Evolutionary conservation across 2,113 vertebrate species (phyloP).

Genomic region (Chloebia gouldiae): DNA sequence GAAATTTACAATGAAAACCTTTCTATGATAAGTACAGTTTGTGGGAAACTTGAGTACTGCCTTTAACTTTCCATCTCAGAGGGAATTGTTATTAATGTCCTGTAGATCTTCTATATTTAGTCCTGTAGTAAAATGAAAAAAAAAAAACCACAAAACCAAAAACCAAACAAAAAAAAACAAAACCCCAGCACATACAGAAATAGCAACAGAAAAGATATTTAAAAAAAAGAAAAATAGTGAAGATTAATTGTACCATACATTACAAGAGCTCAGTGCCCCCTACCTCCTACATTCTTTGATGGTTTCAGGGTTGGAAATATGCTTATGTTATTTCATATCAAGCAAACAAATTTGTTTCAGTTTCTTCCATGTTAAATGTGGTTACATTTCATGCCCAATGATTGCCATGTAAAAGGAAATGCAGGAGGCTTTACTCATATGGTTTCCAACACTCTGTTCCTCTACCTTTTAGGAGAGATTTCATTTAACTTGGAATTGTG

Average conservation of each 20-base stretch:
- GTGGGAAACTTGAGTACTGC: background rate
- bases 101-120: background rate
- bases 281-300: background rate
- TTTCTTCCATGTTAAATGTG: background rate
- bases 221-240: background rate
- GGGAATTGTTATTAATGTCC: background rate
- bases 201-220: background rate
- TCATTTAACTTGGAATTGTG: background rate
- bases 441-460: background rate
- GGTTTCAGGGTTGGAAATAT: background rate
- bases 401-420: background rate
- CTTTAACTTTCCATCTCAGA: background rate
- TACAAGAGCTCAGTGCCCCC: background rate
- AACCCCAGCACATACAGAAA: background rate
- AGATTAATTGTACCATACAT: background rate
- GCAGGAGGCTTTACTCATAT: background rate
- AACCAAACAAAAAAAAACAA: background rate
- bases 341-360: background rate
- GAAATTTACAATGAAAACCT: background rate
- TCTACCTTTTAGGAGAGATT: background rate
- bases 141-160: too few species aligned
- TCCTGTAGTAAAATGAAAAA: background rate
- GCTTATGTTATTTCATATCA: background rate
- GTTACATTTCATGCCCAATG: background rate
- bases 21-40: background rate